Percentiles rank a stretch among this genome's conserved stretches.
These are phyloP conservation scores for Dryomyza anilis DNA, from an alignment of 2,888 invertebrate species.

Conservation along the genomic window DNA sequence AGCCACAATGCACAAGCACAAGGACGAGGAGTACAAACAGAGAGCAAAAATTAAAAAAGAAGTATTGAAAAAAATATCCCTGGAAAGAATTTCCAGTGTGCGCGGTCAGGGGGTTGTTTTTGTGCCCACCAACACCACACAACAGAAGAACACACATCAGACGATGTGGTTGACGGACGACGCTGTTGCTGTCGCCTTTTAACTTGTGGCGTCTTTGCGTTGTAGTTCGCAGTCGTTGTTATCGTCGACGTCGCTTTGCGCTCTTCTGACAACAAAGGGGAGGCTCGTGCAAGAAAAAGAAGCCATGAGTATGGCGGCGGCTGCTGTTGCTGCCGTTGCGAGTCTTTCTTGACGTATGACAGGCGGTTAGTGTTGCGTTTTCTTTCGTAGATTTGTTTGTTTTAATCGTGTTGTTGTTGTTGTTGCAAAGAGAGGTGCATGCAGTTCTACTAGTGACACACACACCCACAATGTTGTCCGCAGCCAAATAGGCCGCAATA, in stretches of 20 bases:
- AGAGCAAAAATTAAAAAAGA: too few relatives aligned
- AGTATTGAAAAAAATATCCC: conserved; percentile 32
- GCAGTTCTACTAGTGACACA: conserved; percentile 41
- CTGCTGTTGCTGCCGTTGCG: not conserved
- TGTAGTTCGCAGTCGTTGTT: not conserved
- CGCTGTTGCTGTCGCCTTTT: not conserved
- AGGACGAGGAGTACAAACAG: conserved; percentile 26
- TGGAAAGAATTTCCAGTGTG: conserved; percentile 19
- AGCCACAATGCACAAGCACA: conserved; percentile 45
- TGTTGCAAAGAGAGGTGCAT: conserved; percentile 36
- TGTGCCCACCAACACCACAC: not conserved
- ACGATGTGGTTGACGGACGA: too few relatives aligned
- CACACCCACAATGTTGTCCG: conserved; percentile 31
- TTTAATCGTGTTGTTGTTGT: conserved; percentile 35
- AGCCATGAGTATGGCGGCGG: not conserved
- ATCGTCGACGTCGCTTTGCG: not conserved
- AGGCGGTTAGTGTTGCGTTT: conserved; percentile 14
- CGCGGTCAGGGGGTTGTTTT: conserved; percentile 30
- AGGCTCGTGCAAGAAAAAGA: not conserved
- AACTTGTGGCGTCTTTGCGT: conserved; percentile 10
- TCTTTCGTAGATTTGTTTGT: not conserved
- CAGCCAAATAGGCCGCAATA: conserved; percentile 44
- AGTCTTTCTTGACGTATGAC: conserved; percentile 31
- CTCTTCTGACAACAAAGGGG: not conserved
- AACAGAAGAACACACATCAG: not conserved